Evolutionary conservation across 1,140 invertebrate genomes (phyloP).

Genomic region (Drosophila nigromelanica): DNA sequence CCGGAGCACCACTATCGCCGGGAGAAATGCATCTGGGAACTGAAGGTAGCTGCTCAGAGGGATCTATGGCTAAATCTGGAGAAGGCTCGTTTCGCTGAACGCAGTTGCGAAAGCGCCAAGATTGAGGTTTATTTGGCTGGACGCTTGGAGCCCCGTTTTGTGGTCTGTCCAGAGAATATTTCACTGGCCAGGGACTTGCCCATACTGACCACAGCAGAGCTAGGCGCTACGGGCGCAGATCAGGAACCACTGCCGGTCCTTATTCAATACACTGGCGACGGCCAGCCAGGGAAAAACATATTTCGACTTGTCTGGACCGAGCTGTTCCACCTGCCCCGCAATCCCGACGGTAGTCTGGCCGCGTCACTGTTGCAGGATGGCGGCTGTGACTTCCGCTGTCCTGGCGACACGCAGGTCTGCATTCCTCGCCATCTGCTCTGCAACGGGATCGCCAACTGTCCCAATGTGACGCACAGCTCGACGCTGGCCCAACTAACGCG

Average conservation of each 20-base stretch:
- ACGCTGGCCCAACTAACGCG: conserved; percentile 84
- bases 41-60: conserved; percentile 90
- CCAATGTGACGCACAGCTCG: conserved; percentile 86
- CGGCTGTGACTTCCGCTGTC: conserved; percentile 92
- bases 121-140: conserved; percentile 92
- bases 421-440: conserved; percentile 92
- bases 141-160: conserved; percentile 88
- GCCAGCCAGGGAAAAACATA: conserved; percentile 88
- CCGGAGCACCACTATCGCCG: conserved; percentile 85
- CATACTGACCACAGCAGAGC: conserved; percentile 90
- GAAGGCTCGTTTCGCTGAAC: conserved; percentile 91
- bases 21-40: conserved; percentile 94
- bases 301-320: conserved; percentile 96
- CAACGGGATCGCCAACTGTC: conserved; percentile 92
- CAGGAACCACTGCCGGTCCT: conserved; percentile 87
- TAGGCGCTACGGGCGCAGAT: conserved; percentile 87
- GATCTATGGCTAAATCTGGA: conserved; percentile 95
- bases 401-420: conserved; percentile 91
- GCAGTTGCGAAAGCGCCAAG: conserved; percentile 92
- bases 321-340: conserved; percentile 92
- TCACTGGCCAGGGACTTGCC: conserved; percentile 90
- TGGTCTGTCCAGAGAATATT: conserved; percentile 93
- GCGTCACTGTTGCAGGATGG: conserved; percentile 88
- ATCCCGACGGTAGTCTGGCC: conserved; percentile 91
- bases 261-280: conserved; percentile 88